These are phyloP conservation scores for Gymnocephalus cernua DNA, from an alignment of 2,113 vertebrate genomes.

Conservation along the genomic window DNA sequence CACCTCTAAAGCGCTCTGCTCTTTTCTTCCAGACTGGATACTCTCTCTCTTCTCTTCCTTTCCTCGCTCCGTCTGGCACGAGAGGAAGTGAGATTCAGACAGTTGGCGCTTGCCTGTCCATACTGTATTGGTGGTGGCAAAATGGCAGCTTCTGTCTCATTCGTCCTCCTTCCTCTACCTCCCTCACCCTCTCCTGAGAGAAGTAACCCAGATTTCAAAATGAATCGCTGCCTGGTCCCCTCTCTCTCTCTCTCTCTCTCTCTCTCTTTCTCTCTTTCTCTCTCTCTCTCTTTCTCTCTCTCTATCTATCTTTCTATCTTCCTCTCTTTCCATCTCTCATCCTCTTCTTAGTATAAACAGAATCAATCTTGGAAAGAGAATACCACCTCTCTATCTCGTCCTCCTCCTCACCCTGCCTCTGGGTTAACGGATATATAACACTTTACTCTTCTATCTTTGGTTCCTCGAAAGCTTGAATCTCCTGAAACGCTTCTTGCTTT, in stretches of 20 bases:
- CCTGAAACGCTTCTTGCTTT: slow-evolving; percentile 47
- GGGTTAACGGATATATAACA: slow-evolving; percentile 78
- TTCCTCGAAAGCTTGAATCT: slow-evolving; percentile 79
- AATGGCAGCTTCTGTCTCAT: slow-evolving; percentile 74
- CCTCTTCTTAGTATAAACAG: slow-evolving; percentile 78
- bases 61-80: slow-evolving; percentile 51
- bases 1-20: slow-evolving; percentile 14
- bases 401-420: slow-evolving; percentile 79
- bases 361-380: slow-evolving; percentile 87
- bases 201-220: slow-evolving; percentile 89
- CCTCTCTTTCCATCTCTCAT: slow-evolving; percentile 61
- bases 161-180: slow-evolving; percentile 75
- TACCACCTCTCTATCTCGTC: slow-evolving; percentile 79
- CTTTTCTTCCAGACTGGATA: slow-evolving; percentile 40
- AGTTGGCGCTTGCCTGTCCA: slow-evolving; percentile 55
- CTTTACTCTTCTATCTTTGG: slow-evolving; percentile 67
- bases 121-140: slow-evolving; percentile 71
- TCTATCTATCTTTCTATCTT: slow-evolving; percentile 58
- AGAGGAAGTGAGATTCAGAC: slow-evolving; percentile 55
- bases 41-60: slow-evolving; percentile 4
- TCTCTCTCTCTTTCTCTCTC: slow-evolving; percentile 54
- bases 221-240: slow-evolving; percentile 82
- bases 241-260: slow-evolving; percentile 64
- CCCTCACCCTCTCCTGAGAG: slow-evolving; percentile 84
- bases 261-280: slow-evolving; percentile 60